A percentile compares a stretch with the other conserved stretches of the same genome.
These are phyloP conservation scores for Andricus grossulariae DNA, from an alignment of 1,140 invertebrate species.

Conservation along the genomic window DNA sequence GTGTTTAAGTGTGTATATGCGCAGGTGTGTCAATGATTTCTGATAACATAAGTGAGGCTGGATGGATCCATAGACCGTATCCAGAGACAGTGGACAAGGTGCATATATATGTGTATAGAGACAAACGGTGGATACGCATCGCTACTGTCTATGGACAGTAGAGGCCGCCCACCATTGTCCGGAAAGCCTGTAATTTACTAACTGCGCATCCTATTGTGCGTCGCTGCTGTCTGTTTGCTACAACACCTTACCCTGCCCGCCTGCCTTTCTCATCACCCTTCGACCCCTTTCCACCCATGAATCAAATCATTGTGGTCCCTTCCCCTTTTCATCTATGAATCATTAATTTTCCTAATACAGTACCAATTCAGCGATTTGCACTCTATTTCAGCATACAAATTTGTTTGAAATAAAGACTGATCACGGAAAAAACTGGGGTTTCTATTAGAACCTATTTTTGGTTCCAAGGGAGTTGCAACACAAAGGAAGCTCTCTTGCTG, in stretches of 20 bases:
- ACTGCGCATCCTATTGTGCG: constrained; percentile 62
- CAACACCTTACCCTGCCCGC: constrained; percentile 50
- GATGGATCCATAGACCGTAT: background rate
- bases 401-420: too few relatives aligned
- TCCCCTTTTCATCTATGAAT: background rate
- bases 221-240: constrained; percentile 52
- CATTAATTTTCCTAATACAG: too few relatives aligned
- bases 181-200: constrained; percentile 63
- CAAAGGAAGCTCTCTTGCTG: too few relatives aligned
- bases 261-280: constrained; percentile 34
- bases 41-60: constrained; percentile 4
- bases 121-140: constrained; percentile 57
- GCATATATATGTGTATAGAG: constrained; percentile 37
- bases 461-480: too few relatives aligned
- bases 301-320: constrained; percentile 14
- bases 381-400: too few relatives aligned
- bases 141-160: constrained; percentile 38
- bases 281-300: constrained; percentile 12
- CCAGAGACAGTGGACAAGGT: background rate
- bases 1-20: background rate
- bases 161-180: constrained; percentile 55
- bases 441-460: too few relatives aligned
- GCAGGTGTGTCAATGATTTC: background rate
- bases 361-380: too few relatives aligned
- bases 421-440: too few relatives aligned